These are phyloP conservation scores for Medauroidea extradentata DNA, from an alignment of 1,140 invertebrate genomes.

Conservation along the genomic window DNA sequence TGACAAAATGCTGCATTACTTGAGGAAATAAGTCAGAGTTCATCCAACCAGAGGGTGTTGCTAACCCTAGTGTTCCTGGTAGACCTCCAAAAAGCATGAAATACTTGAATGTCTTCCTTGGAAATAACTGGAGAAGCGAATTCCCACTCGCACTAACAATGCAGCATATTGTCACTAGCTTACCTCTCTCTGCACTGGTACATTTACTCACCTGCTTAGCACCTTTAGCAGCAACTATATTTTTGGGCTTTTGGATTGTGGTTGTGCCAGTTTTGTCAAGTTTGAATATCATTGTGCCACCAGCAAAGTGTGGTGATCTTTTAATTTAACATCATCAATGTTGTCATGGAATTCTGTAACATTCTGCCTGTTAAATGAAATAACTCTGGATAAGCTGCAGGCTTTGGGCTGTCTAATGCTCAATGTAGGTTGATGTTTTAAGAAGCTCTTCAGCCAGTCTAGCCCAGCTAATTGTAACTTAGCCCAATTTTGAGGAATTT, in stretches of 20 bases:
- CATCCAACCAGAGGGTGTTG: constrained; percentile 39
- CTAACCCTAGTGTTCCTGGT: constrained; percentile 30
- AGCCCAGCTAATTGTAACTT: background rate
- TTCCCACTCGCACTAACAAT: constrained; percentile 40
- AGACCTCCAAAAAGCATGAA: constrained; percentile 34
- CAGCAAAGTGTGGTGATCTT: constrained; percentile 25
- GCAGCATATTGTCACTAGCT: constrained; percentile 39
- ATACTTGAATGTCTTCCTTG: constrained; percentile 33
- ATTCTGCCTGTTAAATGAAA: too few species aligned
- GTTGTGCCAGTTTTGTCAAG: constrained; percentile 40
- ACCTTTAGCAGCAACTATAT: constrained; percentile 26
- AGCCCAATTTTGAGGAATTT: background rate
- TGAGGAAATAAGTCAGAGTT: constrained; percentile 31
- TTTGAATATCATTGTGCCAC: constrained; percentile 32
- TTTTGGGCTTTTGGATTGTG: constrained; percentile 27
- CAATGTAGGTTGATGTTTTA: background rate
- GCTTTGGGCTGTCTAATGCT: constrained; percentile 25
- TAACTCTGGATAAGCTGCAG: constrained; percentile 25
- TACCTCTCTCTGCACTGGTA: constrained; percentile 40
- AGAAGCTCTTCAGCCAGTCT: background rate
- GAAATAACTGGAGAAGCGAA: constrained; percentile 43
- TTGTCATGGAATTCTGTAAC: too few species aligned
- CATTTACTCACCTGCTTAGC: constrained; percentile 25
- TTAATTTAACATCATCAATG: constrained; percentile 9
- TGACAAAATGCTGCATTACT: constrained; percentile 39